Base-by-base conservation (phyloP, 2,888 invertebrate genomes). In the Lepidocyrtinus sp. region DNA sequence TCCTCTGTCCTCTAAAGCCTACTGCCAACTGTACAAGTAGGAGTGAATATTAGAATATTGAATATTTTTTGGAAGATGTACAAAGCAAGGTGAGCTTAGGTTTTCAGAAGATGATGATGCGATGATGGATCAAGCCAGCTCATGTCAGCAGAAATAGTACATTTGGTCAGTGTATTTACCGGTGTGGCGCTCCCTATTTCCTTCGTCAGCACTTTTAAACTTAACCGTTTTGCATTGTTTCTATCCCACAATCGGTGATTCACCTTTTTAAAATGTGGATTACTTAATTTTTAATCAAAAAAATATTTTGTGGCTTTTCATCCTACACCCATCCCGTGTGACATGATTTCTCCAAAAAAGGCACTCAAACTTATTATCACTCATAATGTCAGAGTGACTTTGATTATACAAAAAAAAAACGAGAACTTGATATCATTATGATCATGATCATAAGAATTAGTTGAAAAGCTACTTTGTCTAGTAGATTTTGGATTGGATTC, bases 41-140 rank as follows among this genome's bases (percentile, higher is more conserved):
- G 21, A 26, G 70, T n/a, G n/a, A n/a, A 70, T 27, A 15, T 26
- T 22, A 27, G 64, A 36, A 64, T 17, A 9, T 12, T 62, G 15
- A 22, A 24, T 61, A 61, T 61, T 21, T 61, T 2, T 61, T 17
- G 61, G 15, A 61, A n/a, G 5, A 2, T 19, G 24, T 21, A 24
- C 24, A 15, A 9, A 61, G 22, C 1, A 15, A 24, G 12, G 22
- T 17, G 46, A 45, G 63, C 50, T n/a, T 36, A 62, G 63, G 72
- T 72, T 45, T 63, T 63, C 63, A 46, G 63, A 45, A 27, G 36
- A 72, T 72, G 63, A 72, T 62, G 61, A 71, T 46, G 15, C 45
- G 36, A 22, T 72, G 46, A 24, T 22, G 19, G 46, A 67, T 67
- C 67, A 22, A 15, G 2, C 1, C 62, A 2, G 25, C 64, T n/a